Evolutionary conservation across 2,113 vertebrate species (phyloP).

Genomic region (Myodes glareolus): DNA sequence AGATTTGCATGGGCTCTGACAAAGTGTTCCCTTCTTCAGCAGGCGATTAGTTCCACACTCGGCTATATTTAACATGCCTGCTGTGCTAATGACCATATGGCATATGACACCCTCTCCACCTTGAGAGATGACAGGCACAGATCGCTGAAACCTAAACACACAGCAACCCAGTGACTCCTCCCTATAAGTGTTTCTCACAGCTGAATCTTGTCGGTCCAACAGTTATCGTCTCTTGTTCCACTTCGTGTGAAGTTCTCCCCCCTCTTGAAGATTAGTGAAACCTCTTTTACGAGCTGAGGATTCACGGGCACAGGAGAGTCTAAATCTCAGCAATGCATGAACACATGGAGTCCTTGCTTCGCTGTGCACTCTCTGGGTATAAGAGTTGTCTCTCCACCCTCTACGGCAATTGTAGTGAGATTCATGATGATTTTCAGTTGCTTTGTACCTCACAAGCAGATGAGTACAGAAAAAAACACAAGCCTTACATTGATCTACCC

Average conservation of each 20-base stretch:
- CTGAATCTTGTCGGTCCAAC: neutral
- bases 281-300: neutral
- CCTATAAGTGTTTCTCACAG: neutral
- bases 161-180: accelerated
- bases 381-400: neutral
- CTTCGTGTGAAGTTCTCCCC: neutral
- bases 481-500: neutral
- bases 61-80: neutral
- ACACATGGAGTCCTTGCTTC: neutral
- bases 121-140: neutral
- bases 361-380: accelerated
- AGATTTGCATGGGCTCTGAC: neutral
- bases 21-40: neutral
- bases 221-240: neutral
- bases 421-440: neutral
- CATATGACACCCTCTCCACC: neutral
- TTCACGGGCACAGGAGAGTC: neutral
- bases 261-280: neutral
- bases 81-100: neutral
- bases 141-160: accelerated
- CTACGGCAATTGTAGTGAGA: neutral
- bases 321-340: neutral
- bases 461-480: neutral
- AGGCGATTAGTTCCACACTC: neutral
- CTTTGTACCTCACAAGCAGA: constrained; percentile 24